Evolutionary conservation across 2,797 vertebrate species (phyloP), one percentile per base, ranked within the genome.

Genomic region (Chlorospingus semifuscus): DNA sequence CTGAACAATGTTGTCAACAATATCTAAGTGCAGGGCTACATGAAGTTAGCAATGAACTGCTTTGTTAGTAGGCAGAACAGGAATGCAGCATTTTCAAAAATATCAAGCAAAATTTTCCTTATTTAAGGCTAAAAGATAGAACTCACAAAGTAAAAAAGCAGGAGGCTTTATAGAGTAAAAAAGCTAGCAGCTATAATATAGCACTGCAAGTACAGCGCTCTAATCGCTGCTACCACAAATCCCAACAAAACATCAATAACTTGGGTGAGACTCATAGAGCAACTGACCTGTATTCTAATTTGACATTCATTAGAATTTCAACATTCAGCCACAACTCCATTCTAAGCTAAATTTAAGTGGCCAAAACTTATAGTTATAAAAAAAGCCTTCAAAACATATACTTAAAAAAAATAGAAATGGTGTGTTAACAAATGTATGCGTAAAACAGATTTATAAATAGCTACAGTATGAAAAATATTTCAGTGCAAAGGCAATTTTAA

Each of bases 391-490:
- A 97, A 97, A 97, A 98, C 97, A 95, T 97, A 97, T 91, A 97
- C 72, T 97, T 97, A 92, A 97, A 97, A 97, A 98, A 97, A 97
- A 96, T 89, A 98, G 97, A 97, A 96, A 94, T 94, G 96, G 79
- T 92, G 94, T 94, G 89, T 96, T 96, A 97, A 97, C 97, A 97
- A 96, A 97, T 91, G 95, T 97, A 97, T 64, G 96, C 96, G 44
- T 97, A 95, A 96, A 97, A 94, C 95, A 97, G 96, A 96, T 97
- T 97, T 95, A 98, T 94, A 98, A 98, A 98, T 96, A 98, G 97
- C 98, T 98, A 97, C 93, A 94, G 93, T 97, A 98, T 97, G 98
- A 98, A 98, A 97, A 98, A 98, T 98, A 98, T 96, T 97, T 97
- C 97, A 97, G 97, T 98, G 98, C 97, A 98, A 98, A 98, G 98